These are phyloP conservation scores for Camelus bactrianus DNA, from an alignment of 2,113 vertebrate species.

Conservation along the genomic window DNA sequence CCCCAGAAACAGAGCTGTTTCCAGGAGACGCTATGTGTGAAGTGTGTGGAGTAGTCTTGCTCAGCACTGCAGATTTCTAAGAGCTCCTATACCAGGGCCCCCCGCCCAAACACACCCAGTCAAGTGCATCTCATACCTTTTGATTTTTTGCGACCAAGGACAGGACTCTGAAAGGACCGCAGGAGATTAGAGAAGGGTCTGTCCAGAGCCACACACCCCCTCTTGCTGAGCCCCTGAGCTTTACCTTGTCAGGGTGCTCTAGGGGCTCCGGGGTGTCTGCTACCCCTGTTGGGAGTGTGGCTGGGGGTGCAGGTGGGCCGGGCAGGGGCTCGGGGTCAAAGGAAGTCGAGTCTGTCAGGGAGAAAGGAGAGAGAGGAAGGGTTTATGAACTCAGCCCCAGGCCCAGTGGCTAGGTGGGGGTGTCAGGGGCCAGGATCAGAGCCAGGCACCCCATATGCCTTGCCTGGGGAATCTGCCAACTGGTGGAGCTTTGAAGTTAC, in stretches of 20 bases:
- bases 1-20: background rate
- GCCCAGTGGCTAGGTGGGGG: background rate
- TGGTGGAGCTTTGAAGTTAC: conserved; percentile 17
- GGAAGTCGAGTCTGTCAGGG: conserved; percentile 59
- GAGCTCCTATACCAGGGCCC: background rate
- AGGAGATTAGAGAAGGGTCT: background rate
- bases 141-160: conserved; percentile 67
- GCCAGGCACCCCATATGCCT: background rate
- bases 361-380: background rate
- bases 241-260: conserved; percentile 48
- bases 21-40: background rate
- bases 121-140: conserved; percentile 70
- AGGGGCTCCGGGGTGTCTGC: background rate
- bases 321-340: background rate
- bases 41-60: background rate
- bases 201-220: background rate
- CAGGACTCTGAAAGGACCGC: conserved; percentile 71
- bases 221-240: background rate
- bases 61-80: background rate
- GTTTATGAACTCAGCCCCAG: background rate
- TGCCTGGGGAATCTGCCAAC: background rate
- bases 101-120: too few species aligned
- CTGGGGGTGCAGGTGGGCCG: accelerated
- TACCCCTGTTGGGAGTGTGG: conserved; percentile 49
- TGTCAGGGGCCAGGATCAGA: background rate